Base-by-base conservation (phyloP, 2,113 vertebrate species). In the Hucho hucho region DNA sequence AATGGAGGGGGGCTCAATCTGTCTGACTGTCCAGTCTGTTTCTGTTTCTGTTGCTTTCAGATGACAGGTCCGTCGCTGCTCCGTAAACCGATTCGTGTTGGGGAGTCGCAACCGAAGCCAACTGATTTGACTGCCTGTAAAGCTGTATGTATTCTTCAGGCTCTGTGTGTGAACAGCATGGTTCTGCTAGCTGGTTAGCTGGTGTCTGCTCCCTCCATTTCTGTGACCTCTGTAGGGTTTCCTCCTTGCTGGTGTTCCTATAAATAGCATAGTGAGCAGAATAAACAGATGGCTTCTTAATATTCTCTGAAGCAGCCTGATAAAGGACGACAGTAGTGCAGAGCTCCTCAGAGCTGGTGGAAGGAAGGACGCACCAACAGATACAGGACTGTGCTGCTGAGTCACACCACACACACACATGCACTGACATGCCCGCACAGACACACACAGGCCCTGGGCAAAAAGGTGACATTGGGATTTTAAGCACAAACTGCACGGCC, bases 1-100 rank as follows among this genome's bases (percentile, higher is more conserved):
- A 78, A 85, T 66, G 78, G 75, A 83, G 73, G 65, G 67, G 79
- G 67, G 72, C 85, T 83, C 73, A 79, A 70, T 80, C 73, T 79
- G 80, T 49, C 66, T 74, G 70, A 79, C 5, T 76, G 67, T 87
- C 79, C 61, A 73, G 56, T 81, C 69, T 71, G 81, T 61, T 64
- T 26, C 26, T 37, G 37, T 37, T 37, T 64, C 66, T 74, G 70
- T 75, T n/a, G 59, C 71, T 69, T 81, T 82, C 70, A 78, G 67
- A 80, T 86, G 79, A 28, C 67, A 73, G 63, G 64, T 70, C 71
- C 63, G 70, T 64, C 70, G 59, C 32, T 70, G 74, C 49, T 14
- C 16, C 1, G 12, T 53, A 53, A 79, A 83, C 70, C 37, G 37
- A 43, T 43, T 43, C 2, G 16, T 61, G 72, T 68, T 70, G 74